These are phyloP conservation scores for Heterotis niloticus DNA, from an alignment of 2,113 vertebrate genomes.

Conservation along the genomic window DNA sequence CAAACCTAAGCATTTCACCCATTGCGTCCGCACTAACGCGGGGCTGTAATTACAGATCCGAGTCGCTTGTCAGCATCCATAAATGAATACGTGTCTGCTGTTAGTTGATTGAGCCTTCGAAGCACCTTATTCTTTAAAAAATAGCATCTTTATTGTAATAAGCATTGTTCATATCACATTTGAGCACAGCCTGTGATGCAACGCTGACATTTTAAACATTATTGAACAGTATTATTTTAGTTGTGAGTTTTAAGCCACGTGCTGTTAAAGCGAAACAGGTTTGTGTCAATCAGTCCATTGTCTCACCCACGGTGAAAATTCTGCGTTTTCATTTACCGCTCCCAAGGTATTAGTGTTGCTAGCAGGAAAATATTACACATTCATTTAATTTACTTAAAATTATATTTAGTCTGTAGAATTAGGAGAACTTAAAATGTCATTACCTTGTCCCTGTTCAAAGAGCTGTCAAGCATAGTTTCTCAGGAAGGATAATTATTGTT, in stretches of 20 bases:
- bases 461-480: slow-evolving; percentile 37
- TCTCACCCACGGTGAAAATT: background rate
- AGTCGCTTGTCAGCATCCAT: background rate
- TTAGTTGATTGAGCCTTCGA: background rate
- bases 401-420: slow-evolving; percentile 31
- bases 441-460: slow-evolving; percentile 35
- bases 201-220: background rate
- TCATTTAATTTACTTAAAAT: slow-evolving; percentile 24
- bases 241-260: background rate
- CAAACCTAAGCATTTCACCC: too few species aligned
- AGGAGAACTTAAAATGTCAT: slow-evolving; percentile 40
- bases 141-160: background rate
- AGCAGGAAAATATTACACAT: slow-evolving; percentile 20
- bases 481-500: slow-evolving; percentile 42
- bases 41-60: background rate
- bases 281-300: background rate
- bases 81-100: background rate
- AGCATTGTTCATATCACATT: background rate
- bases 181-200: background rate
- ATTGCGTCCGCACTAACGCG: background rate
- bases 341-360: slow-evolving; percentile 11
- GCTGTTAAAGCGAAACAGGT: background rate
- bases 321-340: background rate
- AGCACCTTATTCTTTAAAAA: background rate
- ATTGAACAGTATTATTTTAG: background rate